Percentiles rank a stretch among this genome's conserved stretches.
Evolutionary conservation across 2,888 invertebrate species (phyloP).

Genomic region (Theodoxus fluviatilis): DNA sequence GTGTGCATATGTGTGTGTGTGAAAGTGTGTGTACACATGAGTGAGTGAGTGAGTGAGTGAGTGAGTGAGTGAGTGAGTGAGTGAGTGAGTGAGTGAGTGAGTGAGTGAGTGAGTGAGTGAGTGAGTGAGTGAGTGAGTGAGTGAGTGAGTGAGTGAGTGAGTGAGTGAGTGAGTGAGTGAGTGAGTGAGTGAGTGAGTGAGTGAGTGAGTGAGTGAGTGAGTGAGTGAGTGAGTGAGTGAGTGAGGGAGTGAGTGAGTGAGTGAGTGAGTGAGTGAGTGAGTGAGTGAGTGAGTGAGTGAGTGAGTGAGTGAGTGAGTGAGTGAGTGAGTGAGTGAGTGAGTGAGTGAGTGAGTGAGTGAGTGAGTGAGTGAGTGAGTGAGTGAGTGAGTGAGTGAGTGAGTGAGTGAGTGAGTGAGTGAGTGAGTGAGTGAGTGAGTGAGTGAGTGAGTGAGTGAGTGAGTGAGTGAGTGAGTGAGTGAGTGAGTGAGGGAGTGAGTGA

Average conservation of each 20-base stretch:
- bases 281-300: background rate
- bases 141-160: background rate
- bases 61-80: background rate
- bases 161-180: background rate
- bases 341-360: too few relatives aligned
- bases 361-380: too few relatives aligned
- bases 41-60: conserved; percentile 5
- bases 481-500: too few relatives aligned
- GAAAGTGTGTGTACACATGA: background rate
- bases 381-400: conserved; percentile 3
- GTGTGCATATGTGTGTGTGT: background rate
- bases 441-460: too few relatives aligned
- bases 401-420: conserved; percentile 5
- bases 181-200: background rate
- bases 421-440: too few relatives aligned
- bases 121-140: background rate
- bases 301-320: too few relatives aligned
- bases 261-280: background rate
- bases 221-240: background rate
- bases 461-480: too few relatives aligned
- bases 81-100: conserved; percentile 5
- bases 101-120: background rate
- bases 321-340: too few relatives aligned
- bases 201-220: conserved; percentile 26
- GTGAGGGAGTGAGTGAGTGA: background rate